These are phyloP conservation scores for Saimiri boliviensis DNA, from an alignment of 2,113 vertebrate genomes.

Conservation along the genomic window DNA sequence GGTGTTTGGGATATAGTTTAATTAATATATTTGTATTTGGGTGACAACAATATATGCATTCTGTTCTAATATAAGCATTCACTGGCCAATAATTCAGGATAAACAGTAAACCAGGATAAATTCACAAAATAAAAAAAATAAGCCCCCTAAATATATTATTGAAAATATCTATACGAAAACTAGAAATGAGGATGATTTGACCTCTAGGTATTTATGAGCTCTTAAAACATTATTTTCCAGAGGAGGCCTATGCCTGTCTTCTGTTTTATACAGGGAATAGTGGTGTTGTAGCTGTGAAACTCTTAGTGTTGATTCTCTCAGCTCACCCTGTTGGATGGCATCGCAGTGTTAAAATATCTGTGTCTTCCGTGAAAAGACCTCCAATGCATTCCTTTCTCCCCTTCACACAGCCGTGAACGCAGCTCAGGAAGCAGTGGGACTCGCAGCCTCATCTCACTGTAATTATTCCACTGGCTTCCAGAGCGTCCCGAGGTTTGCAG, in stretches of 20 bases:
- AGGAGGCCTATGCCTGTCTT: rapidly evolving
- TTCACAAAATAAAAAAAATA: not conserved
- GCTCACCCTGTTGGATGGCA: rapidly evolving
- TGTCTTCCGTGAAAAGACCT: rapidly evolving
- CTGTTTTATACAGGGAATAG: not conserved
- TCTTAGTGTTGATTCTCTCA: rapidly evolving
- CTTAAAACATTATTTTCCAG: not conserved
- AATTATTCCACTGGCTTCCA: rapidly evolving
- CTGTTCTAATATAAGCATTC: not conserved
- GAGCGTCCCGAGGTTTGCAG: rapidly evolving
- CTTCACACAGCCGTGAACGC: rapidly evolving
- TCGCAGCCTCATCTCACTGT: rapidly evolving
- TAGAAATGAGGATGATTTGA: rapidly evolving
- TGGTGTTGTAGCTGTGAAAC: rapidly evolving
- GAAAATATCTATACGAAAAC: rapidly evolving
- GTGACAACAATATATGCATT: not conserved
- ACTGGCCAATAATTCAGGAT: not conserved
- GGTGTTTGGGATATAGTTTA: not conserved
- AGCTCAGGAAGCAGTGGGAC: too few species aligned
- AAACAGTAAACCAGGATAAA: not conserved
- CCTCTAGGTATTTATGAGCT: not conserved
- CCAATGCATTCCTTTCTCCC: rapidly evolving
- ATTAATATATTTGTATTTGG: not conserved
- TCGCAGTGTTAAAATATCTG: rapidly evolving
- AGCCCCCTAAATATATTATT: rapidly evolving